These are phyloP conservation scores for Aspidiotus destructor DNA, from an alignment of 2,888 invertebrate genomes.

Conservation along the genomic window DNA sequence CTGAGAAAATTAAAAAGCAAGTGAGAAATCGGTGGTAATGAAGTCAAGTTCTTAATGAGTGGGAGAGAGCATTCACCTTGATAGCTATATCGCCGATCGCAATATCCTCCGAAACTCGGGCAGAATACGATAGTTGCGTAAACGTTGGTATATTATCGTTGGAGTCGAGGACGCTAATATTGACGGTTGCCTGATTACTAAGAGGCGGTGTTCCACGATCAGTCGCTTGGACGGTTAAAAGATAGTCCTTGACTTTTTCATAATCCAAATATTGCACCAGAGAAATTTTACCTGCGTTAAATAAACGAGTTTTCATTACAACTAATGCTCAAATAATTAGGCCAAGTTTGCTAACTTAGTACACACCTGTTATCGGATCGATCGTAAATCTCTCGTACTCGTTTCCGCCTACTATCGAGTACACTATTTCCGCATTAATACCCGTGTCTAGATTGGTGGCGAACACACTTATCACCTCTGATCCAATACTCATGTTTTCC, in stretches of 20 bases:
- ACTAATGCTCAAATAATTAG: background rate
- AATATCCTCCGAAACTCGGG: conserved; percentile 70
- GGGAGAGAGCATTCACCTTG: conserved; percentile 47
- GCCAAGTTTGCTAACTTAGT: background rate
- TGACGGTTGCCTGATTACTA: conserved; percentile 76
- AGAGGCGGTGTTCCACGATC: conserved; percentile 84
- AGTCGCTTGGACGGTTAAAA: conserved; percentile 77
- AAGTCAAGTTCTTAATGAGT: background rate
- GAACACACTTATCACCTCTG: conserved; percentile 69
- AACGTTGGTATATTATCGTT: conserved; percentile 83
- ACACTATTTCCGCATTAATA: conserved; percentile 82
- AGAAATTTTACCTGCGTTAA: conserved; percentile 54
- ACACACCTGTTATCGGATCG: conserved; percentile 51
- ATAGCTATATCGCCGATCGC: conserved; percentile 59
- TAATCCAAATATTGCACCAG: conserved; percentile 75
- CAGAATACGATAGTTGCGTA: conserved; percentile 62
- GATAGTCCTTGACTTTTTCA: conserved; percentile 75
- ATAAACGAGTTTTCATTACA: background rate
- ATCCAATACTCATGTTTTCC: conserved; percentile 67
- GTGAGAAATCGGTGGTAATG: background rate
- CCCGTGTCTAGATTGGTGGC: conserved; percentile 91
- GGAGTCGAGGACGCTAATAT: conserved; percentile 72
- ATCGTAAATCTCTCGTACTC: conserved; percentile 76
- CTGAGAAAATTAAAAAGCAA: conserved; percentile 41
- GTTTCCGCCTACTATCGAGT: conserved; percentile 78